A percentile compares a stretch with the other conserved stretches of the same genome.
Conservation (phyloP, 2,888 invertebrate species). For the Cryptocephalus primarius region DNA sequence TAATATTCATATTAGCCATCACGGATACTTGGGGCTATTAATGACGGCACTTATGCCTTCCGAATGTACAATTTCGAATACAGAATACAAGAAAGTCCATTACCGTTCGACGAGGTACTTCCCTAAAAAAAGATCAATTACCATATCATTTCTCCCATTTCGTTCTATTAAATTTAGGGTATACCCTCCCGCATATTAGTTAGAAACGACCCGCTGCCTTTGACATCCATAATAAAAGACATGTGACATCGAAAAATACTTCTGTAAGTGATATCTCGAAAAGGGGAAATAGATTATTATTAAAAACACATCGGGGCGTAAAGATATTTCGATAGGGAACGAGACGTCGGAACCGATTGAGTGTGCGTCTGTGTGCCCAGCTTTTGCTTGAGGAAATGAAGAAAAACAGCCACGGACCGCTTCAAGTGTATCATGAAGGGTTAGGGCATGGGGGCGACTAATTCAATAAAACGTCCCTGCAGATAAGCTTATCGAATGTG, state of each 20-base stretch:
- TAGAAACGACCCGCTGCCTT: constrained; percentile 9
- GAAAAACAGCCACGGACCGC: not conserved
- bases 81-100: too few species aligned
- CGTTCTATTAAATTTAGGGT: not conserved
- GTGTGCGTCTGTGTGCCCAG: not conserved
- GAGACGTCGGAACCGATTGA: too few species aligned
- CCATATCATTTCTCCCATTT: too few species aligned
- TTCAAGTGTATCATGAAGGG: constrained; percentile 12
- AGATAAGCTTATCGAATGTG: constrained; percentile 14
- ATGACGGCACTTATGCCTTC: too few species aligned
- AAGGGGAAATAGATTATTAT: constrained; percentile 26
- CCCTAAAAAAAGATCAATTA: too few species aligned
- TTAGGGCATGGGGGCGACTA: constrained; percentile 19
- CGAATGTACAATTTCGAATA: too few species aligned
- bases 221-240: constrained; percentile 28
- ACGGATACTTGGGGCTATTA: too few species aligned
- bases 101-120: too few species aligned
- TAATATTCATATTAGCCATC: too few species aligned
- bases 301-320: constrained; percentile 27
- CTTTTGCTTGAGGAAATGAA: not conserved
- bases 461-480: constrained; percentile 19
- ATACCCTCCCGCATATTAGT: not conserved
- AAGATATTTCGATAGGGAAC: constrained; percentile 19
- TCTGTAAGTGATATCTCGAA: constrained; percentile 29
- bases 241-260: constrained; percentile 35